phyloP scores from a whole-genome alignment of 2,113 vertebrate species.

The Perca schrenkii region DNA sequence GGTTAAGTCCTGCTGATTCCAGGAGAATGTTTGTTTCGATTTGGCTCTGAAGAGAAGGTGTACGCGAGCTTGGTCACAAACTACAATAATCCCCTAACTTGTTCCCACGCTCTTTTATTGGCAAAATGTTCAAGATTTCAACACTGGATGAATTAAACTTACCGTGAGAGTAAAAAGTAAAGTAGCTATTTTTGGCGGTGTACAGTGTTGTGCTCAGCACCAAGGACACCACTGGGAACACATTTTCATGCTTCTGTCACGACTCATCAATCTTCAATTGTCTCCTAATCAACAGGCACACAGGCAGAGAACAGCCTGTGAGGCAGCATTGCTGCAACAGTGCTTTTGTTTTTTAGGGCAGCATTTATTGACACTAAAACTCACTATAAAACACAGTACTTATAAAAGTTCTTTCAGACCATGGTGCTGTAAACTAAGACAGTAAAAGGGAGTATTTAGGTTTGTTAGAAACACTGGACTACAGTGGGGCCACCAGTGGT shows the following conservation, averaged over 20 bases:
- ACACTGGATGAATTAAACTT: neutral
- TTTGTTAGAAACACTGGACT: neutral
- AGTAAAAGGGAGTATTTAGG: slow-evolving; percentile 19
- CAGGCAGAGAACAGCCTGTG: slow-evolving; percentile 5
- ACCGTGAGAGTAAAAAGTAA: slow-evolving; percentile 3
- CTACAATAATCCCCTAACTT: neutral
- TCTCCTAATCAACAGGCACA: neutral
- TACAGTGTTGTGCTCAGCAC: slow-evolving; percentile 14
- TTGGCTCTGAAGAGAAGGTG: neutral
- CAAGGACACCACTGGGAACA: slow-evolving; percentile 33
- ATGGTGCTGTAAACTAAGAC: neutral
- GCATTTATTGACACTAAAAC: slow-evolving; percentile 27
- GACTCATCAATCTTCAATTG: slow-evolving; percentile 44
- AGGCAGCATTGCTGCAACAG: neutral
- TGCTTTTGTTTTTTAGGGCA: neutral
- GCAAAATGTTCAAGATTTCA: neutral
- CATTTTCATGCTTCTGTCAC: slow-evolving; percentile 18
- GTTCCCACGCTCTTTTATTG: neutral
- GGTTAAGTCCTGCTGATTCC: neutral
- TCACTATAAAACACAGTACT: slow-evolving; percentile 18
- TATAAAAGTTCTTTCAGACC: neutral
- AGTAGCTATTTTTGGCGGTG: neutral
- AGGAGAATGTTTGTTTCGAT: neutral
- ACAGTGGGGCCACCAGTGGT: neutral
- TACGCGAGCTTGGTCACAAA: neutral